These are phyloP conservation scores for Timema podura DNA, from an alignment of 2,888 invertebrate species.

Conservation along the genomic window DNA sequence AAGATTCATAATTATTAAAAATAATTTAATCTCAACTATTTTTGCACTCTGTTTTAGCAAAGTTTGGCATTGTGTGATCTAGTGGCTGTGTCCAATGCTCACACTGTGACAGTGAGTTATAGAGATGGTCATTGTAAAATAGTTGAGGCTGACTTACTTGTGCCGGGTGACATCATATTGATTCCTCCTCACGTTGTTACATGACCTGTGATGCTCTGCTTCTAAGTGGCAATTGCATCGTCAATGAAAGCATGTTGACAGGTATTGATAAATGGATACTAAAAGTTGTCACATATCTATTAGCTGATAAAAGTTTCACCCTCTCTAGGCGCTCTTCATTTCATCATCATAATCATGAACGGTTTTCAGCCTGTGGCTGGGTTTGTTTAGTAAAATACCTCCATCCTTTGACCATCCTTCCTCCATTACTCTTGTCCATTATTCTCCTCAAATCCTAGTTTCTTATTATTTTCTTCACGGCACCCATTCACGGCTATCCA, in stretches of 20 bases:
- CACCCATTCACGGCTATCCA: too few relatives aligned
- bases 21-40: not conserved
- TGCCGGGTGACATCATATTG: conserved; percentile 86
- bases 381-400: too few relatives aligned
- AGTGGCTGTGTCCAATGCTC: conserved; percentile 57
- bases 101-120: conserved; percentile 55
- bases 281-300: too few relatives aligned
- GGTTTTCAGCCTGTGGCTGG: too few relatives aligned
- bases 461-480: too few relatives aligned
- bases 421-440: too few relatives aligned
- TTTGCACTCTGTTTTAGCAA: conserved; percentile 52
- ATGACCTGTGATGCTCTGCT: conserved; percentile 91
- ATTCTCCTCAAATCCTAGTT: too few relatives aligned
- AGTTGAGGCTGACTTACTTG: conserved; percentile 50
- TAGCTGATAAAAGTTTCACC: too few relatives aligned
- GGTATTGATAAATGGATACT: conserved; percentile 49
- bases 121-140: conserved; percentile 34
- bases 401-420: too few relatives aligned
- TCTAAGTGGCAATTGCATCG: conserved; percentile 79
- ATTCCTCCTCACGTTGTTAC: conserved; percentile 74
- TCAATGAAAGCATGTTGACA: conserved; percentile 95
- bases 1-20: not conserved
- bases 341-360: too few relatives aligned
- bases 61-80: conserved; percentile 62
- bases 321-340: too few relatives aligned